Base-by-base conservation (phyloP, 2,888 invertebrate genomes). In the Strigamia maritima region DNA sequence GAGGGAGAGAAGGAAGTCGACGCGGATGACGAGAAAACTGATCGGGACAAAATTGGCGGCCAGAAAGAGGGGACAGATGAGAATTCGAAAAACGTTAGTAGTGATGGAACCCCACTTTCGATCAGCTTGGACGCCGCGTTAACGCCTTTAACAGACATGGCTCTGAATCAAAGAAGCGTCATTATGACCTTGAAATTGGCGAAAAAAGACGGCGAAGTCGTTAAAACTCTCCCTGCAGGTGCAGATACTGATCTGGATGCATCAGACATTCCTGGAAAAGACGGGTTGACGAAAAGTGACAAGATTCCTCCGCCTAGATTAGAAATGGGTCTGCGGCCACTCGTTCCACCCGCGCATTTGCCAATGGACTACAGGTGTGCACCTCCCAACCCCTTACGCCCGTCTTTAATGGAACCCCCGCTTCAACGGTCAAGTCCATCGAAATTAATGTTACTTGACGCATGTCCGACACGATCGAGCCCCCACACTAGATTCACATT, bases 371-470 rank as follows among this genome's bases (percentile, higher is more conserved):
- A 75, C 75, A 75, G 75, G 26, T 28, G 35, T n/a, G 14, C 60
- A 10, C 28, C 28, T 26, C 31, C 75, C 10, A 75, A 35, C n/a
- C 22, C 75, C 75, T 26, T 75, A n/a, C 79, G 80, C 54, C 82
- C 82, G 16, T 81, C 81, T 1, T 74, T 81, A 7, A 79, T 82
- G 14, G 82, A 82, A 60, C 81, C 81, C 1, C 81, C 81, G 44
- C 80, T 80, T 7, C 80, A 76, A 24, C 78, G 77, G 16, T 80
- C 81, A 74, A 82, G 82, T 76, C 82, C 82, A 16, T 80, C 81
- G 38, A 81, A 82, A 79, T 75, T 82, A 22, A 82, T 81, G 38
- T 79, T 81, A 12, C 65, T 82, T 54, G 82, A 82, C 49, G 79
- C 79, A 4, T 38, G 79, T 22, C 38, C 80, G n/a, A 24, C 76